Evolutionary conservation across 2,113 vertebrate species (phyloP).

Genomic region (Heterotis niloticus): DNA sequence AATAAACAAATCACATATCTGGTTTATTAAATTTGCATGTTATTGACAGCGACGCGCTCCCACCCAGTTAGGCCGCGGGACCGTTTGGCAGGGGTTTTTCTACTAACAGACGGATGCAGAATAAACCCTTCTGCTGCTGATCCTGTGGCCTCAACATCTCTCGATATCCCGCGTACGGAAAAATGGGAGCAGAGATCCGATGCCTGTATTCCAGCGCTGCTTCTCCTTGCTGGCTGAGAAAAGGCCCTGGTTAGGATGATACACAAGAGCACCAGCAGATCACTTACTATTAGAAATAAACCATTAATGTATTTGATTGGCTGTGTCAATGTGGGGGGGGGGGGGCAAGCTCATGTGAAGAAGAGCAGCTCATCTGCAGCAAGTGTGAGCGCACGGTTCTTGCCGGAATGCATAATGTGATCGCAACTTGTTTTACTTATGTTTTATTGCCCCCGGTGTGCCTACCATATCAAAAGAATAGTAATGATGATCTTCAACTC

Average conservation of each 20-base stretch:
- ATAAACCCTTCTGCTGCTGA: too few species aligned
- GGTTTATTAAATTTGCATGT: background rate
- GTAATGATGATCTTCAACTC: too few species aligned
- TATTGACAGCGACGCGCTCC: background rate
- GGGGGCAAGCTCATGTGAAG: background rate
- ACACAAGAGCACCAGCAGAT: background rate
- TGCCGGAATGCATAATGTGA: background rate
- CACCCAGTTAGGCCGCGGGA: background rate
- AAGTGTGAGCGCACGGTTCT: background rate
- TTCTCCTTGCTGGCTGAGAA: background rate
- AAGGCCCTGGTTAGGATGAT: constrained; percentile 3
- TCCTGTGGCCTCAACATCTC: too few species aligned
- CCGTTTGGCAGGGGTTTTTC: too few species aligned
- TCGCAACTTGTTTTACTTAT: too few species aligned
- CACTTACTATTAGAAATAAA: constrained; percentile 1
- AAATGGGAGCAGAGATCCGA: too few species aligned
- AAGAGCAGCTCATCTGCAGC: background rate
- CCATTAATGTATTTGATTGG: constrained; percentile 1
- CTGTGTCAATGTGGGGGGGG: background rate
- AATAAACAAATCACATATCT: background rate
- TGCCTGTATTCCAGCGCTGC: too few species aligned
- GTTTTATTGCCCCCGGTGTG: background rate
- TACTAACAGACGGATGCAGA: background rate
- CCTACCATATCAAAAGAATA: too few species aligned
- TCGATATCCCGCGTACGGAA: too few species aligned